Conservation (phyloP, 2,113 vertebrate species). For the Ranitomeya variabilis region DNA sequence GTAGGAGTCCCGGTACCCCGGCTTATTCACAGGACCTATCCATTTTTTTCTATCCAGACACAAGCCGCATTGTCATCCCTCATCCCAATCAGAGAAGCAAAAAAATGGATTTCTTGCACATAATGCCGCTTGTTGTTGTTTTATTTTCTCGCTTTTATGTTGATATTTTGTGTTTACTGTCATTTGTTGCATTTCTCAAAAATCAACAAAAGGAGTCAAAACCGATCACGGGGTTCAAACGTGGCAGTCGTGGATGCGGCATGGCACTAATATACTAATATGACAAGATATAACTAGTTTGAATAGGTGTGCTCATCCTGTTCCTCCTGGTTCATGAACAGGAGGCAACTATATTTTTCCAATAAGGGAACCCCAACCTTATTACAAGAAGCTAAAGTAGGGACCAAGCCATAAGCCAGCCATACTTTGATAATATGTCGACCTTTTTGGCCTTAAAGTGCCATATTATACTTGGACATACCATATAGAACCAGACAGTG, state of each 20-base stretch:
- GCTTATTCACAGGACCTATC: neutral
- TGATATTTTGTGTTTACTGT: neutral
- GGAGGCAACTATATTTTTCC: no score
- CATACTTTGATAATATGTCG: no score
- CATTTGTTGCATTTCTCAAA: neutral
- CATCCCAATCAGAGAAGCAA: neutral
- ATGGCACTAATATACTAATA: neutral
- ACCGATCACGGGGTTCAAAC: no score
- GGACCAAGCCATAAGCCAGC: no score
- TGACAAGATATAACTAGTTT: no score
- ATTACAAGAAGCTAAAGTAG: no score
- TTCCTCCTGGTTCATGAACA: neutral
- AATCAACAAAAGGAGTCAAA: neutral
- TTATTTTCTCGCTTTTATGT: neutral
- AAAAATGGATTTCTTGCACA: neutral
- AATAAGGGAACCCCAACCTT: no score
- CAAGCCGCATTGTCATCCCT: constrained; percentile 36
- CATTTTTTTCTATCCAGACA: constrained; percentile 1
- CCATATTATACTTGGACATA: no score
- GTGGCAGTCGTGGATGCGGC: neutral
- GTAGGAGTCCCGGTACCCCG: constrained; percentile 5
- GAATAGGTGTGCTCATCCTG: neutral
- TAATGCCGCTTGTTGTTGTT: constrained; percentile 12
- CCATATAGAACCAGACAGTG: no score
- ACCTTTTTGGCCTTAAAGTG: no score